These are phyloP conservation scores for Peucedramus taeniatus DNA, from an alignment of 2,113 vertebrate species.

Conservation along the genomic window DNA sequence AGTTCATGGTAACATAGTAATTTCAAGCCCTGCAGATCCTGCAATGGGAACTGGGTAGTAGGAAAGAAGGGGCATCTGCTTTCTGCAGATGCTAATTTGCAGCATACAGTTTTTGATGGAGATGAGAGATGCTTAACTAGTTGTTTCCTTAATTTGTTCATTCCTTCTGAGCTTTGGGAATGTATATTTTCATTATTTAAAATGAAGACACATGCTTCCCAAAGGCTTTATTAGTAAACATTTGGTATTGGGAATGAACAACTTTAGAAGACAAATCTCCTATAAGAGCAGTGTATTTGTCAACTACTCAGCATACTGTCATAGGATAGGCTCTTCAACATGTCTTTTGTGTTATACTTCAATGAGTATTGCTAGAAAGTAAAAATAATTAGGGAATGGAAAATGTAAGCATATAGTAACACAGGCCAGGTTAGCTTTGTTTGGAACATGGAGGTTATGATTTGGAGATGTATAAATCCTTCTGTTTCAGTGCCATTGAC, in stretches of 20 bases:
- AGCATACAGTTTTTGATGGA: not conserved
- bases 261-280: not conserved
- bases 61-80: not conserved
- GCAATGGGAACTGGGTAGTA: not conserved
- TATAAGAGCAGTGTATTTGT: not conserved
- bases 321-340: not conserved
- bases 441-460: not conserved
- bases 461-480: not conserved
- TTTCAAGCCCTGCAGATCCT: not conserved
- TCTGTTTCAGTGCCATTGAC: not conserved
- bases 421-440: not conserved
- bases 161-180: not conserved
- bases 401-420: not conserved
- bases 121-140: not conserved
- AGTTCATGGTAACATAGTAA: not conserved
- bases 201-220: not conserved
- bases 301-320: not conserved
- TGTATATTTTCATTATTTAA: not conserved
- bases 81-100: not conserved
- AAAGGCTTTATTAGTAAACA: not conserved
- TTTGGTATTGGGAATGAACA: not conserved
- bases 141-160: not conserved
- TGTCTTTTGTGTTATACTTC: not conserved
- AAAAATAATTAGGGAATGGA: not conserved
- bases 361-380: not conserved